Conservation (phyloP, 2,888 invertebrate genomes). For the Cheilosia pagana region DNA sequence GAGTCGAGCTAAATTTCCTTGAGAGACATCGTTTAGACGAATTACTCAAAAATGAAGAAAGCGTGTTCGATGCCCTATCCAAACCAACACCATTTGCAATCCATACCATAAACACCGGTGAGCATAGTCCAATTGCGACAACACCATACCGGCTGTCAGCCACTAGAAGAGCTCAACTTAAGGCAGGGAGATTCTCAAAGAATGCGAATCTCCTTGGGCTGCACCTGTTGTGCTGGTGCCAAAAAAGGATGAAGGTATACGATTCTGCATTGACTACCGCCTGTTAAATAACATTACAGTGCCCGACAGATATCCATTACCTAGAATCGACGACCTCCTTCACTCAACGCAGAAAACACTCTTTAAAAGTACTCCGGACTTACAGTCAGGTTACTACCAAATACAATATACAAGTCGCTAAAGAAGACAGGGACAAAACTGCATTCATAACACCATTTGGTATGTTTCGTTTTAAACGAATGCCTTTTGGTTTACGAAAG, state of each 20-base stretch:
- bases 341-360: not conserved
- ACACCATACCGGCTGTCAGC: constrained; percentile 79
- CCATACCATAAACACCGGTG: constrained; percentile 78
- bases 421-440: constrained; percentile 77
- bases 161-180: constrained; percentile 59
- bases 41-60: not conserved
- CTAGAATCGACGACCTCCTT: constrained; percentile 80
- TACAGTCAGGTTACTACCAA: constrained; percentile 80
- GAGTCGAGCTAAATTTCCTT: not conserved
- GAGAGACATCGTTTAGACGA: not conserved
- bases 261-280: constrained; percentile 78
- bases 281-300: constrained; percentile 76
- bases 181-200: constrained; percentile 65
- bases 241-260: constrained; percentile 76
- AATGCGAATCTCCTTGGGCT: constrained; percentile 54
- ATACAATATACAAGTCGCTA: constrained; percentile 69
- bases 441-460: constrained; percentile 79
- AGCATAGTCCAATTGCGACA: constrained; percentile 78
- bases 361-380: too few species aligned
- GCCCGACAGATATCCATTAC: constrained; percentile 79
- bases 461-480: constrained; percentile 77
- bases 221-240: constrained; percentile 69
- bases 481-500: constrained; percentile 79
- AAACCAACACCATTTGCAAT: not conserved
- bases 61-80: not conserved